Evolutionary conservation across 2,888 invertebrate species (phyloP), one percentile per base, ranked within the genome.

Genomic region (Drosophila mulleri): DNA sequence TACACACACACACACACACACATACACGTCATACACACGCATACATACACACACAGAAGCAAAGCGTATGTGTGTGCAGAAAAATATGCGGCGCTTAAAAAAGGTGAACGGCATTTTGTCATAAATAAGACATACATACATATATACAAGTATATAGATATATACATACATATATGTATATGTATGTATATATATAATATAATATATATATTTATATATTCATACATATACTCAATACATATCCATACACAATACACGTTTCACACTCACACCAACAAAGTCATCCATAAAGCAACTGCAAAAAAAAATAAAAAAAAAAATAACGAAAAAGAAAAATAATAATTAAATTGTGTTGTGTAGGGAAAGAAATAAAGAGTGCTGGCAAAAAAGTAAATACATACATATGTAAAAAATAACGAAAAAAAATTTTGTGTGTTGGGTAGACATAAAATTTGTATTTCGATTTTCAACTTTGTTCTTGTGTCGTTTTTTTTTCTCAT

Each of bases 21-120:
- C 20, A 23, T 56, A 60, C 67, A 59, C 68, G 48, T 59, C 64
- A 80, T 42, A 75, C 63, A 59, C 41, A 72, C 48, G 52, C 76
- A 65, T 54, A 61, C 59, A 45, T 56, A 57, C 67, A 57, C 67
- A 60, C 58, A 65, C 57, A 82, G 50, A 64, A 66, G 77, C 78
- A 80, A 73, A 69, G 80, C 83, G 86, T 84, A 88, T 83, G 85
- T 89, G 87, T 84, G 82, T 87, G 88, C 85, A 86, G 89, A 87
- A 87, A 85, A 87, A 84, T 87, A 90, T 91, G 91, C 90, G 91
- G 85, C 90, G 91, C 81, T 90, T 90, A 83, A 90, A 90, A 87
- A 90, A 90, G 91, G 91, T 90, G 90, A 90, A 90, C 81, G 89
- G 85, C 89, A 88, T 80, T 86, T 86, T 86, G 81, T 88, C 80